Evolutionary conservation across 2,888 invertebrate species (phyloP).

Genomic region (Meloe dianella): DNA sequence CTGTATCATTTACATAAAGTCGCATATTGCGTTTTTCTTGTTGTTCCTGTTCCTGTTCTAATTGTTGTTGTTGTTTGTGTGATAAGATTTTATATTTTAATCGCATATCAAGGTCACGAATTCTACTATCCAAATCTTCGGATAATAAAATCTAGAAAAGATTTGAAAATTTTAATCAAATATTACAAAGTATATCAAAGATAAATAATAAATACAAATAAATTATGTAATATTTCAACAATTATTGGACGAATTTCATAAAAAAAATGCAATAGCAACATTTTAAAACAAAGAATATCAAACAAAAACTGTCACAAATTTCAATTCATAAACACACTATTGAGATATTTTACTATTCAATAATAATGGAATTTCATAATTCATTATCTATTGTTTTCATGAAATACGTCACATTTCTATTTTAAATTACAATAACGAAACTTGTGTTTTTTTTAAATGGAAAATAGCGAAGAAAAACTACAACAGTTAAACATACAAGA

Average conservation of each 20-base stretch:
- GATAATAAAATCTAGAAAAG: slow-evolving; percentile 57
- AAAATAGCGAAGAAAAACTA: background rate
- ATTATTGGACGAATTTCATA: background rate
- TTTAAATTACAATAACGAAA: background rate
- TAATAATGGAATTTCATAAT: background rate
- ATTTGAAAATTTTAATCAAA: background rate
- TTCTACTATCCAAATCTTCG: slow-evolving; percentile 57
- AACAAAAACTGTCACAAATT: background rate
- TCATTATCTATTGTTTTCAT: background rate
- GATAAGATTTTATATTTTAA: slow-evolving; percentile 39
- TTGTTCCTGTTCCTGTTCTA: slow-evolving; percentile 35
- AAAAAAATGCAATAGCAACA: background rate
- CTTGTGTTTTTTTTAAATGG: background rate
- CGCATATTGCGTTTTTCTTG: slow-evolving; percentile 37
- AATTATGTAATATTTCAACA: background rate
- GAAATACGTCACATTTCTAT: background rate
- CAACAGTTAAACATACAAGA: background rate
- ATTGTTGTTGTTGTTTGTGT: background rate
- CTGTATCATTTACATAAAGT: slow-evolving; percentile 40
- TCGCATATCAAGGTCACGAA: slow-evolving; percentile 57
- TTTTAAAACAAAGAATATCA: background rate
- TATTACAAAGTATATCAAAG: background rate
- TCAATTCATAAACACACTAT: no score
- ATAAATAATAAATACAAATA: background rate
- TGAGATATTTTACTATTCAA: background rate